Evolutionary conservation across 2,797 vertebrate genomes (phyloP).

Genomic region (Enteromius fasciolatus): DNA sequence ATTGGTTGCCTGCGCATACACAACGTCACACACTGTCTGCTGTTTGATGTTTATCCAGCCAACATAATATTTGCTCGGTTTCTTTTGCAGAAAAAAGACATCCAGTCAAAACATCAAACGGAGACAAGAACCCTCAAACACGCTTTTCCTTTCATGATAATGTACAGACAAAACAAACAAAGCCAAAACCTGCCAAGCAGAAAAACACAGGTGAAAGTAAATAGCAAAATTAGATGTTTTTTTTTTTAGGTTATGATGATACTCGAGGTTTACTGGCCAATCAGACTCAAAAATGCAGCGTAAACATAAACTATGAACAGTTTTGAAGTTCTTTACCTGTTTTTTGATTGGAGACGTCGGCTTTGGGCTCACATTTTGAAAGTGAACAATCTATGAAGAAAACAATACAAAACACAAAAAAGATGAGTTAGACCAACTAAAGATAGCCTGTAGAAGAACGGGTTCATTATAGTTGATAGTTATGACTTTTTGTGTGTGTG

Average conservation of each 20-base stretch:
- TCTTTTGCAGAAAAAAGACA: conserved; percentile 18
- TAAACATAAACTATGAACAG: neutral
- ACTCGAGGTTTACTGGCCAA: neutral
- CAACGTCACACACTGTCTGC: neutral
- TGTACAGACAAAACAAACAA: conserved; percentile 44
- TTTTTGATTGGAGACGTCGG: conserved; percentile 62
- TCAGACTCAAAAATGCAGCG: neutral
- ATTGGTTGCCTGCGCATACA: neutral
- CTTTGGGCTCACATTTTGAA: conserved; percentile 64
- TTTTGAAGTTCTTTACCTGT: conserved; percentile 52
- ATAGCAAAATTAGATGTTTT: neutral
- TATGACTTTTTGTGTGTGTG: neutral
- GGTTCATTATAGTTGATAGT: neutral
- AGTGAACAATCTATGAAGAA: conserved; percentile 58
- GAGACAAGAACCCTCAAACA: conserved; percentile 24
- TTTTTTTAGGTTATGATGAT: neutral
- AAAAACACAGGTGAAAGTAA: conserved; percentile 6
- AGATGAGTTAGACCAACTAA: neutral
- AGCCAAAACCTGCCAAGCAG: neutral
- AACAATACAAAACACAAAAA: too few relatives aligned
- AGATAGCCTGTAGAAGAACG: neutral
- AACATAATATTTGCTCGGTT: conserved; percentile 26
- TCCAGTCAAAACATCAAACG: conserved; percentile 41
- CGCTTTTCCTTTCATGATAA: conserved; percentile 16
- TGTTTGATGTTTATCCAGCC: conserved; percentile 29